Evolutionary conservation across 2,797 vertebrate genomes (phyloP), one percentile per base, ranked within the genome.

Genomic region (Malurus splendens): DNA sequence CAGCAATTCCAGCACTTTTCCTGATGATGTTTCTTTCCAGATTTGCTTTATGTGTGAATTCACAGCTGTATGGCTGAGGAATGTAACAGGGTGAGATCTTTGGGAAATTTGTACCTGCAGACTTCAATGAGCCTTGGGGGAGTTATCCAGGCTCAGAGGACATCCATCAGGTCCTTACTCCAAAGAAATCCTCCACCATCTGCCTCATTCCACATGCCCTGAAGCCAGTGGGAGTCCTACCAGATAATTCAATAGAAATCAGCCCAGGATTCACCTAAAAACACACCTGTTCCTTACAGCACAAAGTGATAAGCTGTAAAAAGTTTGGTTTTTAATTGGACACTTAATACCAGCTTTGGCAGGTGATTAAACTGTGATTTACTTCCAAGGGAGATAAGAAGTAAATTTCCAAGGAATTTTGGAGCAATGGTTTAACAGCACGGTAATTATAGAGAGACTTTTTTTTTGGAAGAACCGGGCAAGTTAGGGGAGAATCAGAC

Each of bases 351-450:
- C 89, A 71, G 93, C 94, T 93, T 95, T 95, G 94, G 90, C 93
- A 93, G 93, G 87, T 93, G 94, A 93, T 95, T 93, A 92, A 93
- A 93, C 82, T 57, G 85, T 87, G 94, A 94, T 95, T 95, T 92
- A 92, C 95, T 93, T 94, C 92, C 92, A 86, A 82, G 89, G 47
- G 89, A 95, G 95, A 95, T 95, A 95, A 95, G 89, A 91, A 86
- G 51, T 50, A 76, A 89, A 84, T 95, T 95, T 93, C 92, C 86
- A 79, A 93, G 89, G 94, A 91, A 89, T 92, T 94, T 89, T 76
- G 90, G 87, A 93, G 51, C 15, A 4, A 45, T 91, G 71, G 67
- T 86, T 94, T 92, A 93, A 82, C 74, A 86, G 54, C 80, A 74
- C 0, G 0, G 80, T 87, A 90, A 94, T 95, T 94, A 93, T 61